phyloP scores from a whole-genome alignment of 2,113 vertebrate genomes.

The Chascanopsetta lugubris region DNA sequence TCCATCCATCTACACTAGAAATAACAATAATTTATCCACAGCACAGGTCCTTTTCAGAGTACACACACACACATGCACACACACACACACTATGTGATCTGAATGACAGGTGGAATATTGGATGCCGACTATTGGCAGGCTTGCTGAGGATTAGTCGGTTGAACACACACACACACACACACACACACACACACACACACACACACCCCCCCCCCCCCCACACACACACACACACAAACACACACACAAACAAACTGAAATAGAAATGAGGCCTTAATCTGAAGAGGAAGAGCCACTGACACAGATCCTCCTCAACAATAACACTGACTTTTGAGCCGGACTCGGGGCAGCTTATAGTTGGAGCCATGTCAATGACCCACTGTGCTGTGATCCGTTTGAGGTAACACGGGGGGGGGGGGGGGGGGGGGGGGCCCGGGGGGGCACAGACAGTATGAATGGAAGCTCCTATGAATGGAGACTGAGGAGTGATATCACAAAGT shows the following conservation, averaged over 20 bases:
- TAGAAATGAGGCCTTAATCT: slow-evolving; percentile 71
- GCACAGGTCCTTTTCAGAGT: too few species aligned
- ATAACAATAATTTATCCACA: too few species aligned
- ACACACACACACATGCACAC: slow-evolving; percentile 1
- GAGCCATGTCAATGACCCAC: slow-evolving; percentile 22
- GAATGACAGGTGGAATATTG: slow-evolving; percentile 66
- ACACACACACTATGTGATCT: slow-evolving; percentile 15
- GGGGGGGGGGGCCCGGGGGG: too few species aligned
- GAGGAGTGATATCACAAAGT: neutral
- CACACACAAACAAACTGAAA: slow-evolving; percentile 65
- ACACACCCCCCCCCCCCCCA: slow-evolving; percentile 47
- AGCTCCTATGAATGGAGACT: slow-evolving; percentile 20
- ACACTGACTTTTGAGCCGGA: neutral
- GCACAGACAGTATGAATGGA: slow-evolving; percentile 6
- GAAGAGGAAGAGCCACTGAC: slow-evolving; percentile 37
- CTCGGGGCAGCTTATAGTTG: neutral
- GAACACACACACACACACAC: too few species aligned
- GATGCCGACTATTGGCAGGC: slow-evolving; percentile 66
- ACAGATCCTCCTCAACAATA: slow-evolving; percentile 19
- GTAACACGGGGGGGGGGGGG: neutral
- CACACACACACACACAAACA: too few species aligned
- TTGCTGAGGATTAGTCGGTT: slow-evolving; percentile 70
- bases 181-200: too few species aligned
- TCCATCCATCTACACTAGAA: too few species aligned
- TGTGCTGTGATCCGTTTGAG: slow-evolving; percentile 14